Evolutionary conservation across 2,113 vertebrate species (phyloP), one percentile per base, ranked within the genome.

Genomic region (Gallinago media): DNA sequence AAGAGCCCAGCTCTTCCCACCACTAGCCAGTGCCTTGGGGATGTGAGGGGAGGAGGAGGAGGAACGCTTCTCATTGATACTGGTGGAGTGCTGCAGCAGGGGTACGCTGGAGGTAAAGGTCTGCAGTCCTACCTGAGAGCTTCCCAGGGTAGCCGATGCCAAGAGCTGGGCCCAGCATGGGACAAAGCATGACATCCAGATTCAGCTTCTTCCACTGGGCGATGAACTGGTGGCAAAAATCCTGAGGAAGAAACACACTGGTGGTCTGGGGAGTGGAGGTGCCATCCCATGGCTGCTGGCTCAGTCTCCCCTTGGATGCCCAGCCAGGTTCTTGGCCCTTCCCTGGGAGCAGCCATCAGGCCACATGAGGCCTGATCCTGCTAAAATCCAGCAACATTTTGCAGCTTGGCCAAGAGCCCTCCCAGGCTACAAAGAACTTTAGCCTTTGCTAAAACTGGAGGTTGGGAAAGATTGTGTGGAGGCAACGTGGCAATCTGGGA

Each of bases 161-260:
- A 11, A 91, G 97, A 76, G 98, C 98, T 0, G 99, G 98, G 75
- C 98, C 98, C 32, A 99, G 67, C 70, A 98, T 70, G 12, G 99
- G 99, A 31, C 97, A 98, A 38, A 99, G 97, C 95, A 99, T 92
- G 52, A 99, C 98, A 1, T 99, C 99, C 38, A 99, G 95, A 26
- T 98, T 96, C 90, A 97, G 94, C 66, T 94, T 97, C 46, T 92
- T 98, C 99, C 99, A 99, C 34, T 98, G 95, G 11, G 95, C 62
- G 3, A 98, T 96, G 22, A 99, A 98, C 77, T 99, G 97, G 29
- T 94, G 36, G 47, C 97, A 95, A 86, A 98, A 99, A 16, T 98
- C 98, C 99, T 97, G 84, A 81, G 78, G 52, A 87, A 42, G 59
- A 92, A 47, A 92, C 1, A 3, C 2, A 13, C 15, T 23, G 44